These are phyloP conservation scores for Malacoctenus gilli DNA, from an alignment of 2,797 vertebrate genomes.

Conservation along the genomic window DNA sequence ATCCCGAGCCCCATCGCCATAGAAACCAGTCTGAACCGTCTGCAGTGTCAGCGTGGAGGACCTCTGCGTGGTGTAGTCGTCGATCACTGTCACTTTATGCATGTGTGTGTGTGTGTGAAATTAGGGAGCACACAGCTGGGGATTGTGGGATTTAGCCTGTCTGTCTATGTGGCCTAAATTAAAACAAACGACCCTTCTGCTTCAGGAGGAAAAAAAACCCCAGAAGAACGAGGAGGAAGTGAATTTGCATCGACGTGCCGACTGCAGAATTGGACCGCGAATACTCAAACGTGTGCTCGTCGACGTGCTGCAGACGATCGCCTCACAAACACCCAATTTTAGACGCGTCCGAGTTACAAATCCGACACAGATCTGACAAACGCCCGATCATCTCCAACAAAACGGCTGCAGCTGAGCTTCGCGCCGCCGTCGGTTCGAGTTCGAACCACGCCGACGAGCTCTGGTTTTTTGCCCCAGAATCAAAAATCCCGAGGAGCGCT, in stretches of 20 bases:
- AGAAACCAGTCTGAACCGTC: constrained; percentile 30
- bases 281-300: constrained; percentile 17
- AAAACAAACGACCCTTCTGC: constrained; percentile 38
- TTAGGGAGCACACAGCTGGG: constrained; percentile 36
- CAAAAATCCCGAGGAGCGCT: too few relatives aligned
- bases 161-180: constrained; percentile 38
- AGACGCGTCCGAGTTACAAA: constrained; percentile 26
- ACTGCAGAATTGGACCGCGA: constrained; percentile 5
- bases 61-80: neutral
- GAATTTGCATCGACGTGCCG: constrained; percentile 4
- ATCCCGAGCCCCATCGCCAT: constrained; percentile 34
- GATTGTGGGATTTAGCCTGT: constrained; percentile 53
- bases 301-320: constrained; percentile 14
- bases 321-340: constrained; percentile 39
- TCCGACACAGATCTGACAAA: neutral
- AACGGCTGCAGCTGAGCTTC: too few relatives aligned
- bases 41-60: constrained; percentile 42
- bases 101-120: neutral
- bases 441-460: too few relatives aligned
- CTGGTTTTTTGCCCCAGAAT: too few relatives aligned
- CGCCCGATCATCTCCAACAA: too few relatives aligned
- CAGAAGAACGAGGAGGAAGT: neutral
- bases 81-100: constrained; percentile 3
- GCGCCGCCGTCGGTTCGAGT: too few relatives aligned
- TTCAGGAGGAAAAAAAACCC: neutral